Conservation (phyloP, 1,140 invertebrate species). For the Ceratosolen fusciceps region DNA sequence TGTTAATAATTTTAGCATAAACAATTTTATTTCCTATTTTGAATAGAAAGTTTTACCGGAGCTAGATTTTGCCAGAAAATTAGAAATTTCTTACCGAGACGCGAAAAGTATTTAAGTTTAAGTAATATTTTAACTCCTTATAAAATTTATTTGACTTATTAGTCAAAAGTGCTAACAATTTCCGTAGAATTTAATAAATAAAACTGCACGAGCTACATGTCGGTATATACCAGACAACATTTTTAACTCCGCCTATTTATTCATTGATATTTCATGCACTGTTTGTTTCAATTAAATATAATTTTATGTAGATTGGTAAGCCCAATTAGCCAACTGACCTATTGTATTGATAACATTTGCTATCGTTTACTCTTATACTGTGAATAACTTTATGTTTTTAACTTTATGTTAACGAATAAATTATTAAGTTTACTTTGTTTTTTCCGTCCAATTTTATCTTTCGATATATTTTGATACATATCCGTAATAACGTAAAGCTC, state of each 20-base stretch:
- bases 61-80: too few species aligned
- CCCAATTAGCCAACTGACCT: background rate
- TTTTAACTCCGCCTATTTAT: too few species aligned
- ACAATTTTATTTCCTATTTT: background rate
- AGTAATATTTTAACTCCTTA: too few species aligned
- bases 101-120: too few species aligned
- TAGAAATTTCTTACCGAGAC: too few species aligned
- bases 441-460: slow-evolving; percentile 8
- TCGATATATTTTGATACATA: too few species aligned
- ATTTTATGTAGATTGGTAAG: background rate
- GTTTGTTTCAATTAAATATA: background rate
- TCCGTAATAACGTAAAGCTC: background rate
- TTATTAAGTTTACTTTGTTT: slow-evolving; percentile 12
- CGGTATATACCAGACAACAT: too few species aligned
- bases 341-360: slow-evolving; percentile 1
- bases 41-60: background rate
- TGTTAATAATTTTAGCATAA: background rate
- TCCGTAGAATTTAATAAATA: too few species aligned
- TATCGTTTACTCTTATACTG: background rate
- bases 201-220: too few species aligned
- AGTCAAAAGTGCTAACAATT: too few species aligned
- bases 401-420: background rate
- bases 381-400: slow-evolving; percentile 6
- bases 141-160: too few species aligned
- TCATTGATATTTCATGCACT: background rate